Percentiles rank a stretch among this genome's conserved stretches.
These are phyloP conservation scores for Enteromius thamalakanensis DNA, from an alignment of 2,797 vertebrate genomes.

Conservation along the genomic window DNA sequence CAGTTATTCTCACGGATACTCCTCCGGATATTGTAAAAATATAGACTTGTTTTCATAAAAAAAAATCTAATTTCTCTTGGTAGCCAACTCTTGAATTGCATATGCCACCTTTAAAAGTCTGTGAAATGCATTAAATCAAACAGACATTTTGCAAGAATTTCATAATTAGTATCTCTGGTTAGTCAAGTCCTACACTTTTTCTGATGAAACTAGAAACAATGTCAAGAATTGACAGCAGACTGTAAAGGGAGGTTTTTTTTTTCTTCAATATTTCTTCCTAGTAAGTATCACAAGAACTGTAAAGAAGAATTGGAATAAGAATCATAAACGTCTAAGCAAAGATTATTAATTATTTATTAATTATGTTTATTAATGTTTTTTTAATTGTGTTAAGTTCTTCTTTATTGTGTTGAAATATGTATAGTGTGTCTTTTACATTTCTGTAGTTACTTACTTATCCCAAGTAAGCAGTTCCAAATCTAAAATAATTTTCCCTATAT, in stretches of 20 bases:
- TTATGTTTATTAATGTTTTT: too few species aligned
- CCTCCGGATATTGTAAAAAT: background rate
- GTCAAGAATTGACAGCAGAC: background rate
- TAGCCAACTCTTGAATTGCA: background rate
- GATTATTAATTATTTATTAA: background rate
- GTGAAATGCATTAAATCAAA: background rate
- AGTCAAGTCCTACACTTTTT: background rate
- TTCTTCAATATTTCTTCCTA: background rate
- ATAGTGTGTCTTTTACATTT: background rate
- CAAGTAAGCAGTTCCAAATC: background rate
- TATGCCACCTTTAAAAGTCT: background rate
- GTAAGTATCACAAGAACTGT: background rate
- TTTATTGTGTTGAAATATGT: background rate
- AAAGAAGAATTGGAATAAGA: background rate
- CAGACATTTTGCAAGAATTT: background rate
- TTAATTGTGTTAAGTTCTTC: background rate
- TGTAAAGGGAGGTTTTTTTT: background rate
- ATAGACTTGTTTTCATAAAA: background rate
- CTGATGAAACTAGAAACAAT: background rate
- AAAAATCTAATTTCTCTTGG: too few species aligned
- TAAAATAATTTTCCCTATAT: background rate
- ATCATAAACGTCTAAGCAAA: background rate
- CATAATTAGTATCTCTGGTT: background rate
- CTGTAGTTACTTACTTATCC: background rate
- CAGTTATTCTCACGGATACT: background rate